Evolutionary conservation across 2,888 invertebrate species (phyloP), one percentile per base, ranked within the genome.

Genomic region (Microctonus hyperodae): DNA sequence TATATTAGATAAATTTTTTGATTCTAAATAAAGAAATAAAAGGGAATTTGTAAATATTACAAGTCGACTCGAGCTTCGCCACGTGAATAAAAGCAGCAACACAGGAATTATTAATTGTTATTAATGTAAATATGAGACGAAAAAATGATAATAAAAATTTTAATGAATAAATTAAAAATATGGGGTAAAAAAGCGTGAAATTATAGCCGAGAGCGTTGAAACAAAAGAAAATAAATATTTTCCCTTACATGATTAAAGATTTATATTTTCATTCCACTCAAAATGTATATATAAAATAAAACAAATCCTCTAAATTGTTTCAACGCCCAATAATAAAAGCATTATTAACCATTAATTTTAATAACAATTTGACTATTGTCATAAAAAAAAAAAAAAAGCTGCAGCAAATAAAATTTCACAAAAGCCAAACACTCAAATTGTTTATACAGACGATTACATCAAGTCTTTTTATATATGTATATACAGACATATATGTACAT

Each of bases 101-200:
- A 58, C 35, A 25, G 16, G 7, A 44, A 44, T 20, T 22, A 57
- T 13, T 37, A 57, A 57, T 57, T 35, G 9, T 35, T 22, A 11
- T 22, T n/a, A 13, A 20, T 20, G 20, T 10, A 11, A 57, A 59
- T 40, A 51, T 16, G 9, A 4, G 50, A 13, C n/a, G 11, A 51
- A 11, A 22, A 51, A 51, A 51, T n/a, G n/a, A n/a, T n/a, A n/a
- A n/a, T n/a, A 51, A 11, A 51, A 10, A 20, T 22, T 20, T 51
- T 51, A 51, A 51, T 50, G n/a, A 40, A 60, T 22, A 35, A 13
- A 28, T 51, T 22, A 20, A 40, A 51, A 35, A 44, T 25, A 37
- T 60, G n/a, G 55, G 65, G n/a, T 23, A 23, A 50, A 48, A 28
- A 58, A 65, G 53, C 53, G 51, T 58, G 33, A 53, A 59, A 59